Percentiles rank a stretch among this genome's conserved stretches.
Evolutionary conservation across 2,113 vertebrate species (phyloP).

Genomic region (Anser cygnoides): DNA sequence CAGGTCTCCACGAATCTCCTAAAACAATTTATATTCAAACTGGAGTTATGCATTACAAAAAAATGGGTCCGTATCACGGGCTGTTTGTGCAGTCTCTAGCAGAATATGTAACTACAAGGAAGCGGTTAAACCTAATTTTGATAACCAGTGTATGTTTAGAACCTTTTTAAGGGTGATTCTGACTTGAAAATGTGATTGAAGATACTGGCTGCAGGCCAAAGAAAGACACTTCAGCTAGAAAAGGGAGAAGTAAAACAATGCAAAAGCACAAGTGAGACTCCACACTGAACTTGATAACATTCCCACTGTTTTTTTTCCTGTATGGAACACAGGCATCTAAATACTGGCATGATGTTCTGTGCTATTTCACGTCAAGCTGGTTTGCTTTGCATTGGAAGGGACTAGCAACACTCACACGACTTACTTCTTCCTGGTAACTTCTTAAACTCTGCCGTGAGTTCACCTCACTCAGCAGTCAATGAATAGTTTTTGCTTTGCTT

Average conservation of each 20-base stretch:
- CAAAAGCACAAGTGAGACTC: neutral
- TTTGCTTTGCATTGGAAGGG: neutral
- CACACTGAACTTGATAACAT: neutral
- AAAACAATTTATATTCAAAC: neutral
- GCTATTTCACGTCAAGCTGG: neutral
- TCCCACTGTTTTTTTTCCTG: neutral
- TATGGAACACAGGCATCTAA: neutral
- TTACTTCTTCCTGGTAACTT: neutral
- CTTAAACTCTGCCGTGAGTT: neutral
- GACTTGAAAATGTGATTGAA: neutral
- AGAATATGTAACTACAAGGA: neutral
- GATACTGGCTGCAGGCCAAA: neutral
- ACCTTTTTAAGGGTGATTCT: neutral
- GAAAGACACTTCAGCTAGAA: neutral
- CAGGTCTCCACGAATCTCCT: neutral
- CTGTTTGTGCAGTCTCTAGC: neutral
- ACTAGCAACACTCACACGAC: neutral
- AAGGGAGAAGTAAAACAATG: neutral
- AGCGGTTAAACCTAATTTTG: neutral
- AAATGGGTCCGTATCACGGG: too few species aligned
- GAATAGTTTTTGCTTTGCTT: neutral
- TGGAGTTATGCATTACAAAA: neutral
- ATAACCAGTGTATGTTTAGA: neutral
- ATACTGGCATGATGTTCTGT: neutral
- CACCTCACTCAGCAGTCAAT: neutral